Conservation (phyloP, 1,140 invertebrate species). For the Drosophila pallidifrons region DNA sequence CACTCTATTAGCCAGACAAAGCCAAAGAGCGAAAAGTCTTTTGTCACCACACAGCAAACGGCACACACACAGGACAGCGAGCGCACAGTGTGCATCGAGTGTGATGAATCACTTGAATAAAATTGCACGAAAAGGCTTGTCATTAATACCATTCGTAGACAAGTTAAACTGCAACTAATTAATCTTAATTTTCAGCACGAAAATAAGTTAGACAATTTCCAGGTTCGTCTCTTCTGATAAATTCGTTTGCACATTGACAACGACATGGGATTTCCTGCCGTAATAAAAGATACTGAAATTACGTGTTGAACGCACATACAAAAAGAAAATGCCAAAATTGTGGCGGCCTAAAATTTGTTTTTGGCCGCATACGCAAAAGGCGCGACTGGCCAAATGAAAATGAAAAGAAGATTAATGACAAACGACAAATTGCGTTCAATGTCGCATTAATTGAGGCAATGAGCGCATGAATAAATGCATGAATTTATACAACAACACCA, state of each 20-base stretch:
- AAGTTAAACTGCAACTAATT: neutral
- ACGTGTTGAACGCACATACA: conserved; percentile 20
- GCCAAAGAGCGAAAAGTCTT: conserved; percentile 40
- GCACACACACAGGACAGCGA: neutral
- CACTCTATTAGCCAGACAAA: conserved; percentile 50
- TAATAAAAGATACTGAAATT: conserved; percentile 11
- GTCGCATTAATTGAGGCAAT: conserved; percentile 84
- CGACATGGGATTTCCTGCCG: conserved; percentile 65
- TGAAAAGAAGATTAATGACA: conserved; percentile 80
- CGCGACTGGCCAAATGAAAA: conserved; percentile 42
- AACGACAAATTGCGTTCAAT: conserved; percentile 82
- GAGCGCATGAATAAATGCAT: conserved; percentile 80
- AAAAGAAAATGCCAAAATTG: conserved; percentile 46
- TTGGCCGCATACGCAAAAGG: conserved; percentile 34
- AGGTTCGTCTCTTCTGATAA: conserved; percentile 39
- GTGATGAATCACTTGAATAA: neutral
- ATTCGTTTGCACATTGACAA: conserved; percentile 39
- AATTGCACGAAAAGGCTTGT: neutral
- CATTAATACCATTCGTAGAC: neutral
- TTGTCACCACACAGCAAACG: conserved; percentile 28
- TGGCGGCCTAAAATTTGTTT: conserved; percentile 54
- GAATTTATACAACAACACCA: conserved; percentile 59
- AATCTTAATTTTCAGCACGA: conserved; percentile 1
- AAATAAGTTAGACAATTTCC: neutral
- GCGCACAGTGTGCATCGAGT: conserved; percentile 3